Base-by-base conservation (phyloP, 2,888 invertebrate species). In the Conistra vaccinii region DNA sequence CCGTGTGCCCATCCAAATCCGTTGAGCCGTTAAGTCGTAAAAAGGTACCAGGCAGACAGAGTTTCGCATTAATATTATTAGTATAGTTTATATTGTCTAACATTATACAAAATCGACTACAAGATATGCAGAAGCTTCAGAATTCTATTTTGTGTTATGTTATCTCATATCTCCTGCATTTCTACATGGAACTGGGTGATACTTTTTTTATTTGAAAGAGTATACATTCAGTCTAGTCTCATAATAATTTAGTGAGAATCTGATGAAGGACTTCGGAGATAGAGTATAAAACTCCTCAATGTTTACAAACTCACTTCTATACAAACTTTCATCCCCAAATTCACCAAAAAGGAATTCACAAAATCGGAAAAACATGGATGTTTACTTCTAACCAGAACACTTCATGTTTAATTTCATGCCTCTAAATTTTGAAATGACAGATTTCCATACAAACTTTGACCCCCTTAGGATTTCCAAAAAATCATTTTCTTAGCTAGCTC, bases 271-370 rank as follows among this genome's bases (percentile, higher is more conserved):
- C 6, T 66, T 32, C 1, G 0, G 14, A 53, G 32, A 10, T 17
- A 32, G 17, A n/a, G 14, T 35, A 10, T 20, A 32, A 51, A 66
- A 51, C n/a, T n/a, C 17, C 2, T 55, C 20, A n/a, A 66, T 66
- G 55, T 66, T 55, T 55, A 66, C 55, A 66, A 55, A 66, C 20
- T 48, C 48, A 66, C 55, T 66, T 51, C 32, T n/a, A 35, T n/a
- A 51, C 17, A 32, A 32, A 53, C 17, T 66, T 32, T 35, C 20
- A 26, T 12, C 17, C 2, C 51, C 5, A 48, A 5, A 17, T 35
- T 35, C 12, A 53, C 6, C 17, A n/a, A n/a, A n/a, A n/a, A n/a
- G 10, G 9, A 35, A n/a, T n/a, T 9, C 29, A 7, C 5, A 55
- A 55, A 26, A 17, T 26, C 0, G 20, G 1, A 57, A 29, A 29